Percentiles rank a stretch among this genome's conserved stretches.
Conservation (phyloP, 37 sponge, comb jelly and placozoan species). For the Amphimedon queenslandica region DNA sequence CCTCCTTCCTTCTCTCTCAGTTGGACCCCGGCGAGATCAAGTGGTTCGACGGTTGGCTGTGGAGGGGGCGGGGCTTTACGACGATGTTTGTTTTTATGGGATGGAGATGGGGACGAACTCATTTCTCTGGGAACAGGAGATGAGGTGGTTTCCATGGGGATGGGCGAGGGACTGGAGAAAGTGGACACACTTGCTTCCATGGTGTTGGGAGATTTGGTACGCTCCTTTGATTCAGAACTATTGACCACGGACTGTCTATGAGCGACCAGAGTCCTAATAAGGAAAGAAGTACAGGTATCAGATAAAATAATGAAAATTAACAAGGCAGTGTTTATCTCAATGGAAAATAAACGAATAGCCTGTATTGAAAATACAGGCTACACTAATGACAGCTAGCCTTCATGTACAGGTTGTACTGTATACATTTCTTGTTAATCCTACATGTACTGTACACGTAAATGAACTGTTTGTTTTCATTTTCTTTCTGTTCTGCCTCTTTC, state of each 20-base stretch:
- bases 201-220: background rate
- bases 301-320: too few relatives aligned
- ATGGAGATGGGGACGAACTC: background rate
- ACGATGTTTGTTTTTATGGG: background rate
- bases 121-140: too few relatives aligned
- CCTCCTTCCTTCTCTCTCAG: background rate
- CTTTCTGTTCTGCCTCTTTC: too few relatives aligned
- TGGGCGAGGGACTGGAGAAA: background rate
- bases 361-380: too few relatives aligned
- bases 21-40: background rate
- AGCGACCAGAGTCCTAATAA: too few relatives aligned
- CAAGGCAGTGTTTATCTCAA: too few relatives aligned
- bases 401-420: too few relatives aligned
- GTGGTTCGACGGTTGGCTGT: background rate
- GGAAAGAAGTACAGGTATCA: background rate
- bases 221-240: background rate
- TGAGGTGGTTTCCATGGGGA: background rate
- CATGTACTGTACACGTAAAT: too few relatives aligned
- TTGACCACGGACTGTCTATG: constrained; percentile 18
- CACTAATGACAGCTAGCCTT: too few relatives aligned
- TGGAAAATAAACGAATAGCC: too few relatives aligned
- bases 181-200: background rate
- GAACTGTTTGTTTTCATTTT: too few relatives aligned
- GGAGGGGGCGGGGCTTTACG: background rate
- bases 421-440: too few relatives aligned